phyloP scores from a whole-genome alignment of 2,888 invertebrate species.

The Timandra comae region DNA sequence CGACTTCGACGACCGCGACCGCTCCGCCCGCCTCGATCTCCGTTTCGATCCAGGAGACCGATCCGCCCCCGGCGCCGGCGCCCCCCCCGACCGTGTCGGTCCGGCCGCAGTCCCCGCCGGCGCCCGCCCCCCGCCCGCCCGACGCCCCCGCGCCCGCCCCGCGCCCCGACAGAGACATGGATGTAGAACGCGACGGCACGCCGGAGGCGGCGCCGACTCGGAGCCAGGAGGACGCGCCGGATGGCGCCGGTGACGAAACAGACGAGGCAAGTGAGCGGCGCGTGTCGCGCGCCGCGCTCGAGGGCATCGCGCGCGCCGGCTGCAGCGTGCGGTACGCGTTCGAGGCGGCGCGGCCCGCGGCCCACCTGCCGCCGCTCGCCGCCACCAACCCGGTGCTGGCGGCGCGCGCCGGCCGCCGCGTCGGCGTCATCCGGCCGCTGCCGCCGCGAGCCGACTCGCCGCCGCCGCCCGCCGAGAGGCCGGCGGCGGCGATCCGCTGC shows the following conservation, averaged over 20 bases:
- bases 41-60: too few species aligned
- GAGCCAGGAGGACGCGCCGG: slow-evolving; percentile 30
- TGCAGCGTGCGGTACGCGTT: slow-evolving; percentile 80
- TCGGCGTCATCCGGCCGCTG: slow-evolving; percentile 77
- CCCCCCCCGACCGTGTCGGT: slow-evolving; percentile 48
- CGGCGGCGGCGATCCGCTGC: slow-evolving; percentile 28
- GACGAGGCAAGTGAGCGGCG: slow-evolving; percentile 41
- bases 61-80: slow-evolving; percentile 35
- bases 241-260: slow-evolving; percentile 35
- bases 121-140: slow-evolving; percentile 74
- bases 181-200: not conserved
- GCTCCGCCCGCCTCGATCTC: slow-evolving; percentile 44
- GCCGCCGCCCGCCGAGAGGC: slow-evolving; percentile 24
- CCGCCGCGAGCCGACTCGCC: slow-evolving; percentile 37
- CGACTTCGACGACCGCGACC: too few species aligned
- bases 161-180: not conserved
- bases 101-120: slow-evolving; percentile 72
- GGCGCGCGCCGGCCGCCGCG: slow-evolving; percentile 57
- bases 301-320: slow-evolving; percentile 82
- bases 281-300: slow-evolving; percentile 78
- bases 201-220: slow-evolving; percentile 13
- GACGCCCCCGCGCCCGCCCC: slow-evolving; percentile 57
- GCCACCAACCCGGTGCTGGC: slow-evolving; percentile 58
- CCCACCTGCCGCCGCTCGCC: slow-evolving; percentile 55
- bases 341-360: slow-evolving; percentile 46